phyloP scores from a whole-genome alignment of 2,113 vertebrate genomes.

The Psilopogon haemacephalus region DNA sequence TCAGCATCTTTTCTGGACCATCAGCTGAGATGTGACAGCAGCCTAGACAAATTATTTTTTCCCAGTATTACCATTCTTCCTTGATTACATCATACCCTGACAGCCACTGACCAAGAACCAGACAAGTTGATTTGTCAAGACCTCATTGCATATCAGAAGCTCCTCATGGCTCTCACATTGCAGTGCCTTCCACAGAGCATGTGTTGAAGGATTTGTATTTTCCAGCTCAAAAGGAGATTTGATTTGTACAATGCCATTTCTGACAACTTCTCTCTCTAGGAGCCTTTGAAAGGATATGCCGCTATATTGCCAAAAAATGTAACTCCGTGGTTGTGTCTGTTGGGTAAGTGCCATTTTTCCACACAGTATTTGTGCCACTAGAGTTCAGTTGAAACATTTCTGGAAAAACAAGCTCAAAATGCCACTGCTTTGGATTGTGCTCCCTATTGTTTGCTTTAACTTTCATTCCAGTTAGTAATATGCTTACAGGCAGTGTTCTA shows the following conservation, averaged over 20 bases:
- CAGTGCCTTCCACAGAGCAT: not conserved
- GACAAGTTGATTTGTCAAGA: not conserved
- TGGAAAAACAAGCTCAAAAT: not conserved
- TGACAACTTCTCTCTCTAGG: constrained; percentile 39
- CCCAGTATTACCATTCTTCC: no score
- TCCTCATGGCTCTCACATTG: fast-evolving
- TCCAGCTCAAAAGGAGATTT: not conserved
- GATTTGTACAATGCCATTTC: not conserved
- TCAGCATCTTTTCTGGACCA: not conserved
- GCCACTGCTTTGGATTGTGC: not conserved
- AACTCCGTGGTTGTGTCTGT: constrained; percentile 19
- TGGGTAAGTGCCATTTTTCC: constrained; percentile 24
- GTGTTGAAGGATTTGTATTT: not conserved
- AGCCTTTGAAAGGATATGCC: constrained; percentile 24
- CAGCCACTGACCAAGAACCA: not conserved
- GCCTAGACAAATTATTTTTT: not conserved
- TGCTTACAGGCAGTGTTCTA: not conserved
- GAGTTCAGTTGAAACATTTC: not conserved
- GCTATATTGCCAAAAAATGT: constrained; percentile 34
- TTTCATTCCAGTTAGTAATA: not conserved
- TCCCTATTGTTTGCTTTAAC: not conserved
- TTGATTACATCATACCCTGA: not conserved
- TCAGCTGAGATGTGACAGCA: not conserved
- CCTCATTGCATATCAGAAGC: not conserved
- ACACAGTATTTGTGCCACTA: not conserved